Evolutionary conservation across 2,797 vertebrate species (phyloP), one percentile per base, ranked within the genome.

Genomic region (Poeciliopsis infans): DNA sequence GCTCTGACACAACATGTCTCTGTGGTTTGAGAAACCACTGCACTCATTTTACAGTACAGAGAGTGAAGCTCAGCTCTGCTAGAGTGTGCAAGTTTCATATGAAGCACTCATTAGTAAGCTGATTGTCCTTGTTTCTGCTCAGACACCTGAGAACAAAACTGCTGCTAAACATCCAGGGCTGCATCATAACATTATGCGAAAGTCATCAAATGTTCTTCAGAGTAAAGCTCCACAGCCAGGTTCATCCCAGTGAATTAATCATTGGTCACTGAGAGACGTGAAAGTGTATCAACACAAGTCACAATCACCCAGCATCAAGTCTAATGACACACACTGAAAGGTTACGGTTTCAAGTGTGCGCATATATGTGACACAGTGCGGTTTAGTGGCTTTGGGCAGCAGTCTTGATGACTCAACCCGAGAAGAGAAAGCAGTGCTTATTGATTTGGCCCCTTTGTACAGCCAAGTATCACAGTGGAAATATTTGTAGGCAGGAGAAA

Each of bases 331-430:
- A 75, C 45, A 90, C 59, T 86, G 86, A 95, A 94, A 94, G 94
- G 93, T 94, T 93, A 93, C 18, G 79, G 90, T 92, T 91, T 87
- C 76, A 78, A 91, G 79, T 87, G 81, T 87, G 86, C 82, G 77
- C 88, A 88, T 84, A 88, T 84, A 89, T 82, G 88, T 91, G 86
- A 92, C 93, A 91, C 87, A 57, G 73, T 95, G 93, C n/a, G 94
- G 94, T 95, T 92, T 94, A 64, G 94, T 90, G 94, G 94, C 91
- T 94, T 85, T 83, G 82, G 86, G 90, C 90, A 87, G 33, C 79
- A 85, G 75, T 85, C 80, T 79, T 72, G 84, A 89, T 93, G 94
- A 95, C 77, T 95, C 93, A 96, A 83, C 87, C 41, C 13, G 81
- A 93, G 86, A 95, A 93, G 80, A 95, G 94, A 95, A 94, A 95